Conservation (phyloP, 2,888 invertebrate genomes). For the Hirtodrosophila cameraria region DNA sequence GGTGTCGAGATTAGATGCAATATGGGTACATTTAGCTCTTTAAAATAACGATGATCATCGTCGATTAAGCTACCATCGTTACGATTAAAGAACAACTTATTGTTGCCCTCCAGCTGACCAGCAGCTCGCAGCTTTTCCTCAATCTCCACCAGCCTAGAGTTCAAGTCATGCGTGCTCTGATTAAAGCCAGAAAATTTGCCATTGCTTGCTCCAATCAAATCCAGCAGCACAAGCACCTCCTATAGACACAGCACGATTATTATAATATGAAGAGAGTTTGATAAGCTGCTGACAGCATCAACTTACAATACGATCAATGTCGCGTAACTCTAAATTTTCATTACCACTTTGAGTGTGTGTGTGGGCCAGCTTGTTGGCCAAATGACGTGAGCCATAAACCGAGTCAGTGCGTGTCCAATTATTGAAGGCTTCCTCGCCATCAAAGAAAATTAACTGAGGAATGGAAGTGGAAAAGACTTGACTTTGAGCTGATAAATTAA, state of each 20-base stretch:
- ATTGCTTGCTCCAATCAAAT: slow-evolving; percentile 93
- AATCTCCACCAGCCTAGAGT: slow-evolving; percentile 88
- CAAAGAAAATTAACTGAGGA: slow-evolving; percentile 96
- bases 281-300: no score
- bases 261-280: background rate
- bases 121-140: slow-evolving; percentile 88
- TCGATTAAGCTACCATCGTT: slow-evolving; percentile 88
- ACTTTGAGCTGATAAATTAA: slow-evolving; percentile 50
- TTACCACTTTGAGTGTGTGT: slow-evolving; percentile 26
- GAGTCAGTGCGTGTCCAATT: slow-evolving; percentile 95
- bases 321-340: slow-evolving; percentile 30
- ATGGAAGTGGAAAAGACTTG: slow-evolving; percentile 82
- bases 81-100: slow-evolving; percentile 86
- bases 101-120: slow-evolving; percentile 85
- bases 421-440: slow-evolving; percentile 97
- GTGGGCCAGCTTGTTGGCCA: slow-evolving; percentile 87
- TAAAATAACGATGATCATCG: slow-evolving; percentile 93
- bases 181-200: slow-evolving; percentile 94
- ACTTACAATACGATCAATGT: slow-evolving; percentile 90
- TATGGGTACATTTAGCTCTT: slow-evolving; percentile 90
- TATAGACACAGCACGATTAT: slow-evolving; percentile 81
- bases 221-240: slow-evolving; percentile 95
- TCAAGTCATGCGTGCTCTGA: slow-evolving; percentile 90
- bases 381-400: slow-evolving; percentile 96
- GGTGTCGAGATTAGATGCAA: slow-evolving; percentile 96